Conservation (phyloP, 2,888 invertebrate species). For the Euzetes globulus region DNA sequence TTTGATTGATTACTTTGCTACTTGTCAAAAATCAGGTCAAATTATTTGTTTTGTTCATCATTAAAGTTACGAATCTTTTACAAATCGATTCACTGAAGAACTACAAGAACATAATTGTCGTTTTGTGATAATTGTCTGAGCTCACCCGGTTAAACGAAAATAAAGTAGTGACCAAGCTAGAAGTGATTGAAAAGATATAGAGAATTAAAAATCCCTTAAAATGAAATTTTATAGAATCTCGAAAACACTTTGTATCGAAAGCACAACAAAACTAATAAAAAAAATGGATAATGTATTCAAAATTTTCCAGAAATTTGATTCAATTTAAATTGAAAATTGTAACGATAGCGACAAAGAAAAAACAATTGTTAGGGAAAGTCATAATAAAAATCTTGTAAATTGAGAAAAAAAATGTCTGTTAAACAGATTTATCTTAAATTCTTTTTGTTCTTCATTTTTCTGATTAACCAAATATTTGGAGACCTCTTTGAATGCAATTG, state of each 20-base stretch:
- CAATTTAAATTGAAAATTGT: background rate
- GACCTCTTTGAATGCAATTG: background rate
- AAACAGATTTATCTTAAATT: background rate
- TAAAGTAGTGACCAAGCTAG: background rate
- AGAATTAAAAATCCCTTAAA: background rate
- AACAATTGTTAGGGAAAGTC: background rate
- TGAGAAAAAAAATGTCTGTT: background rate
- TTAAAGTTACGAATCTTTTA: no score
- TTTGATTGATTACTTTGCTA: background rate
- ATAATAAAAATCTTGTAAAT: background rate
- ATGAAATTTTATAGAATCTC: background rate
- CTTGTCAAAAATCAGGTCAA: background rate
- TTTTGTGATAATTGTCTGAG: no score
- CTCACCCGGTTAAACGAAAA: no score
- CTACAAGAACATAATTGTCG: no score
- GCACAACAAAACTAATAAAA: slow-evolving; percentile 7
- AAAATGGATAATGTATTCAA: background rate
- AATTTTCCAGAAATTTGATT: background rate
- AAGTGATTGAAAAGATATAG: background rate
- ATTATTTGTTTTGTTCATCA: background rate
- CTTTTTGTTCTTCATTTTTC: background rate
- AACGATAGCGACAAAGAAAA: background rate
- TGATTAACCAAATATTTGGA: background rate
- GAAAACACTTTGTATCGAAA: background rate
- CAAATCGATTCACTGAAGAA: no score